Conservation (phyloP, 2,888 invertebrate genomes). For the Ischnura elegans region DNA sequence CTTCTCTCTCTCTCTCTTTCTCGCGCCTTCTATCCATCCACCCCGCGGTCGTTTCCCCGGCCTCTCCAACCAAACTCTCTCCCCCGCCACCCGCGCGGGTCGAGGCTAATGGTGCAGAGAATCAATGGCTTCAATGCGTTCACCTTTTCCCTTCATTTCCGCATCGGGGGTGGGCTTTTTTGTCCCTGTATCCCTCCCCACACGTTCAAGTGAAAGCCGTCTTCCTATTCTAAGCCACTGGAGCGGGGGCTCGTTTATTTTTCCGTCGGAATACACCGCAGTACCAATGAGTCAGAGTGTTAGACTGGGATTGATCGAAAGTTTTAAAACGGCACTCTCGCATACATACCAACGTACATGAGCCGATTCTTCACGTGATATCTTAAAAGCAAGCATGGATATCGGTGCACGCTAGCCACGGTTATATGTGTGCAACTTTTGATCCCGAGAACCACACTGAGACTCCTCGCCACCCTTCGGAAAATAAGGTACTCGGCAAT, state of each 20-base stretch:
- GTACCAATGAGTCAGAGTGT: background rate
- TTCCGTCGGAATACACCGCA: background rate
- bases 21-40: no score
- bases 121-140: background rate
- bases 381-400: background rate
- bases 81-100: background rate
- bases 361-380: background rate
- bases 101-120: conserved; percentile 22
- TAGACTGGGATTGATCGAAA: background rate
- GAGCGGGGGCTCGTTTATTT: background rate
- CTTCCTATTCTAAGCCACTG: conserved; percentile 4
- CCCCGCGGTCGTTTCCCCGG: background rate
- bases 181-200: background rate
- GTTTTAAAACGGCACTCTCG: background rate
- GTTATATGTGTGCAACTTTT: no score
- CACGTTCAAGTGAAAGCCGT: background rate
- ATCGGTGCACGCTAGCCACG: background rate
- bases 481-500: background rate
- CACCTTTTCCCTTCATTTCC: conserved; percentile 33
- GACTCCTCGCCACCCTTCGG: background rate
- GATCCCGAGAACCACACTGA: background rate
- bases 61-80: background rate
- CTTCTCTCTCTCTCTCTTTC: background rate
- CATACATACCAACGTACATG: background rate
- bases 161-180: conserved; percentile 13